Percentiles rank a stretch among this genome's conserved stretches.
phyloP scores from a whole-genome alignment of 2,113 vertebrate species.

The Argyrosomus japonicus region DNA sequence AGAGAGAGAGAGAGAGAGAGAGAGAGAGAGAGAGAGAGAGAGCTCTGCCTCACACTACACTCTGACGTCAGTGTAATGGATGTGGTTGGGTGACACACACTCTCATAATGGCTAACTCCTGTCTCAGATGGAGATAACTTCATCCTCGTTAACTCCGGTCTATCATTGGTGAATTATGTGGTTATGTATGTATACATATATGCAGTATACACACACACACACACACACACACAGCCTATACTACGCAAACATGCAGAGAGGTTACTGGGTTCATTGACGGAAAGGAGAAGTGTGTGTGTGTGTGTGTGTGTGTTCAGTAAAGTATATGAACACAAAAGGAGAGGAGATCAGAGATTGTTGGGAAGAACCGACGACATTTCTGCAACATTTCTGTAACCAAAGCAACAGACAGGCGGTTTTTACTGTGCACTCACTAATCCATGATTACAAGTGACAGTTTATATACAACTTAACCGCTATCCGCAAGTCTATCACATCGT shows the following conservation, averaged over 20 bases:
- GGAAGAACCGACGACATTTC: background rate
- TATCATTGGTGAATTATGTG: constrained; percentile 16
- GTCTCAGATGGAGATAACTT: constrained; percentile 27
- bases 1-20: background rate
- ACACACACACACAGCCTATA: background rate
- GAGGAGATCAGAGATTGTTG: background rate
- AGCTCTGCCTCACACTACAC: constrained; percentile 35
- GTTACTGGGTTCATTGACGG: constrained; percentile 23
- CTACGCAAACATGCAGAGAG: constrained; percentile 29
- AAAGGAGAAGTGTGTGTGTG: background rate
- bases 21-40: background rate
- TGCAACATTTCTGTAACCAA: too few species aligned
- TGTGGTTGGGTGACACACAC: constrained; percentile 63
- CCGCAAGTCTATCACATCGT: too few species aligned
- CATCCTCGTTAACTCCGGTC: constrained; percentile 11
- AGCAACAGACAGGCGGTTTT: too few species aligned
- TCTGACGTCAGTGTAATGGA: constrained; percentile 58
- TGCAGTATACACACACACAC: background rate
- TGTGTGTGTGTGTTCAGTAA: background rate
- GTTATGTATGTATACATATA: background rate
- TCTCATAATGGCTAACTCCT: constrained; percentile 13
- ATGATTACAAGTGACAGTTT: too few species aligned
- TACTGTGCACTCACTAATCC: too few species aligned
- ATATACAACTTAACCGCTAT: too few species aligned
- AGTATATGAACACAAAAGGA: background rate